phyloP scores from a whole-genome alignment of 2,797 vertebrate genomes.

The Sciurus carolinensis region DNA sequence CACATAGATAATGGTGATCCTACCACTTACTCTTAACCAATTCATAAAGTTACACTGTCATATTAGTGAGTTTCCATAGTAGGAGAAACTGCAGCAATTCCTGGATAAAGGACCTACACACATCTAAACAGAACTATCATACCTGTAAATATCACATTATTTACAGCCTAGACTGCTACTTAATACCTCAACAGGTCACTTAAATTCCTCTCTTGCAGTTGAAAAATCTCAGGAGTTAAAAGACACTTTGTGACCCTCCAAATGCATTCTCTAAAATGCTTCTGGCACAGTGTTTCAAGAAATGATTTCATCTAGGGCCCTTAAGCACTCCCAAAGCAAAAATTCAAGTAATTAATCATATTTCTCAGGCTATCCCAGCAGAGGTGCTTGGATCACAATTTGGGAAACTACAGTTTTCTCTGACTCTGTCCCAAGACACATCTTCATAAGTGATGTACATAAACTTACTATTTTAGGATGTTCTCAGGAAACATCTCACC shows the following conservation, averaged over 20 bases:
- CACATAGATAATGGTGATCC: background rate
- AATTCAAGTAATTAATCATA: background rate
- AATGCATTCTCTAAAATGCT: background rate
- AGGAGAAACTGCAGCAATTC: background rate
- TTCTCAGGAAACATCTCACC: background rate
- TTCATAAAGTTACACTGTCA: background rate
- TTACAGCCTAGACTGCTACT: background rate
- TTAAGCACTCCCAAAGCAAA: background rate
- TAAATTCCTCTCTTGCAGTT: background rate
- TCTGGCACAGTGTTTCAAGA: background rate
- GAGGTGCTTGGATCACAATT: background rate
- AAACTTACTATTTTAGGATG: background rate
- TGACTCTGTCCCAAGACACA: background rate
- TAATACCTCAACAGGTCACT: background rate
- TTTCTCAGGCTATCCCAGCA: background rate
- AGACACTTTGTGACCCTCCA: background rate
- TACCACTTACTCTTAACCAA: background rate
- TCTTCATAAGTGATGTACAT: background rate
- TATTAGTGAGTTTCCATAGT: background rate
- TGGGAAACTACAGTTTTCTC: background rate
- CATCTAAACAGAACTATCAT: background rate
- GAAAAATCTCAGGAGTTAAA: constrained; percentile 1
- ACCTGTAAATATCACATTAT: background rate
- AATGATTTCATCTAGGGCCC: background rate
- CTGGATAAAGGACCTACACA: rapidly evolving